These are phyloP conservation scores for Meda fulgida DNA, from an alignment of 2,797 vertebrate genomes.

Conservation along the genomic window DNA sequence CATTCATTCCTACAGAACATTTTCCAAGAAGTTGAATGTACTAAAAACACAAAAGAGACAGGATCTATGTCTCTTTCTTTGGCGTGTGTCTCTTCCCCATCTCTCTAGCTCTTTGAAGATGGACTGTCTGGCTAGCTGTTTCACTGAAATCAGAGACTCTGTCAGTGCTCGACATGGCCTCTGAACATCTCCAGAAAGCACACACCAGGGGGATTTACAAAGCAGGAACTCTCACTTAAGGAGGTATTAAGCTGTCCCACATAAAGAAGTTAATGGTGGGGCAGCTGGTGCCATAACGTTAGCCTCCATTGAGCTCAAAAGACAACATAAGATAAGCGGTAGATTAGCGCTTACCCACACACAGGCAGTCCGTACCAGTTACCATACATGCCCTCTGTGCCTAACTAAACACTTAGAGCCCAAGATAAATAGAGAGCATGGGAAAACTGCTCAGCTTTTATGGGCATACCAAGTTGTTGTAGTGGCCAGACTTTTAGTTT, in stretches of 20 bases:
- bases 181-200: slow-evolving; percentile 22
- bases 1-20: background rate
- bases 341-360: slow-evolving; percentile 52
- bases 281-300: slow-evolving; percentile 44
- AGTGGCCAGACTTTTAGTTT: background rate
- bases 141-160: slow-evolving; percentile 30
- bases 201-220: slow-evolving; percentile 43
- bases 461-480: slow-evolving; percentile 17
- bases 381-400: slow-evolving; percentile 48
- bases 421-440: slow-evolving; percentile 42
- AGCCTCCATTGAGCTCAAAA: slow-evolving; percentile 51
- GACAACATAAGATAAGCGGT: slow-evolving; percentile 59
- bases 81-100: background rate
- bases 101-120: background rate
- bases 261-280: slow-evolving; percentile 37
- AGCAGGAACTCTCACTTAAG: slow-evolving; percentile 48
- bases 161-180: background rate
- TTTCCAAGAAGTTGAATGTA: background rate
- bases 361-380: slow-evolving; percentile 54
- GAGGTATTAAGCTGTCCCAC: slow-evolving; percentile 46
- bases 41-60: background rate
- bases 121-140: slow-evolving; percentile 9
- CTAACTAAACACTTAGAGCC: slow-evolving; percentile 49
- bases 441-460: slow-evolving; percentile 35
- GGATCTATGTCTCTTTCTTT: background rate